Base-by-base conservation (phyloP, 2,888 invertebrate genomes). In the Penaeus monodon region DNA sequence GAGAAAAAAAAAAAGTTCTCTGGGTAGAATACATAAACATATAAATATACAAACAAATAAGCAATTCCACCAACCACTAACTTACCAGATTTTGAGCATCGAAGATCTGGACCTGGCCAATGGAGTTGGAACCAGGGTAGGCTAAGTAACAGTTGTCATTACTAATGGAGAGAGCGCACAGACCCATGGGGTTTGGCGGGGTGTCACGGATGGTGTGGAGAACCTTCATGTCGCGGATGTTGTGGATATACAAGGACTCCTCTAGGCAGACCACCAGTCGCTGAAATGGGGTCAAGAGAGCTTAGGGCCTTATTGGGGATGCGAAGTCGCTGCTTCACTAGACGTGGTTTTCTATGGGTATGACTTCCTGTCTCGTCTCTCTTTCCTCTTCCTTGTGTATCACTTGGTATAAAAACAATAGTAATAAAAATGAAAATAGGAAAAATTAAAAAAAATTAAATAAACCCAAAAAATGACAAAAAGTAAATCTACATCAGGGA, bases 101-200 rank as follows among this genome's bases (percentile, higher is more conserved):
- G 93, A 98, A 98, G 92, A 98, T 96, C 94, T 98, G 98, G 91
- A 98, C 97, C 94, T 99, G 98, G 44, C 99, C 99, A 87, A 96
- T 95, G 82, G 96, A 95, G 91, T 96, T 96, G 91, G 97, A 97
- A 91, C 98, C 99, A 81, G 99, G 99, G 94, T 99, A 99, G 63
- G 99, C 99, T 91, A 99, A 94, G 93, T 96, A 97, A 93, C 97
- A 98, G 93, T 96, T 96, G 90, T 98, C 98, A 91, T 96, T 96
- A 93, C 95, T 95, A 84, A 96, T 95, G 89, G 98, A 97, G 83
- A 99, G 94, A 88, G 98, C 97, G 93, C 97, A 97, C 90, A 99
- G 94, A 33, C 99, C 99, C 91, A 95, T 94, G 86, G 96, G 96
- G 94, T 99, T 99, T 89, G 97, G 96, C 90, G 99, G 99, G 89